Evolutionary conservation across 2,797 vertebrate species (phyloP).

Genomic region (Onychomys leucogaster): DNA sequence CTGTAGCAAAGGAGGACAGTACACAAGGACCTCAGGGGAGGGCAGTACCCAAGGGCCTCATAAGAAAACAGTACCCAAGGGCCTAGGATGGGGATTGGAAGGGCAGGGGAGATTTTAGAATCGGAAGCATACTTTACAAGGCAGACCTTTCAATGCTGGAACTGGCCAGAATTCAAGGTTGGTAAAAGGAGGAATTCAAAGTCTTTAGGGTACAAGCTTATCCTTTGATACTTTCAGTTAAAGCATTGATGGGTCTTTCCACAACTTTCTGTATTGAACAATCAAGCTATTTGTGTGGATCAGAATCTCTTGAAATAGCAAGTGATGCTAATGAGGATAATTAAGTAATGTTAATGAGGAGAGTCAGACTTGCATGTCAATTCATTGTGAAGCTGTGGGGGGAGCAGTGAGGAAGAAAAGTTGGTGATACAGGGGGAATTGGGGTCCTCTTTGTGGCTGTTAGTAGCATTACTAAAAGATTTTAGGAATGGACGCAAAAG

Average conservation of each 20-base stretch:
- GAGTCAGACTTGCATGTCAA: neutral
- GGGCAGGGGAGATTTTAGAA: neutral
- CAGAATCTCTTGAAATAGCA: neutral
- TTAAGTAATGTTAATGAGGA: neutral
- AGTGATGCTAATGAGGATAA: neutral
- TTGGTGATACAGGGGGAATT: neutral
- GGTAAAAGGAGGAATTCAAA: neutral
- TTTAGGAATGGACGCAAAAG: neutral
- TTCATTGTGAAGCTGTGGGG: neutral
- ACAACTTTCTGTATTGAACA: neutral
- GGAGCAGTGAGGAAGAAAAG: neutral
- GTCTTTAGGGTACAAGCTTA: neutral
- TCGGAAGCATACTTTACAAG: neutral
- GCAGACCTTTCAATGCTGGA: neutral
- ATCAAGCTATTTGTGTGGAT: neutral
- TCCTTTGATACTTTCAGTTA: neutral
- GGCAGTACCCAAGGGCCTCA: accelerated
- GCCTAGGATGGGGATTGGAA: neutral
- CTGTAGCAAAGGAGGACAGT: neutral
- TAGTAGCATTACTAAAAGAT: neutral
- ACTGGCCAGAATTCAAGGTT: neutral
- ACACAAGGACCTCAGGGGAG: too few relatives aligned
- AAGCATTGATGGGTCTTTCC: neutral
- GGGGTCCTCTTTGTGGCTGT: neutral
- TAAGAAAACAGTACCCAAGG: accelerated